These are phyloP conservation scores for Drosophila melanica DNA, from an alignment of 1,140 invertebrate species.

Conservation along the genomic window DNA sequence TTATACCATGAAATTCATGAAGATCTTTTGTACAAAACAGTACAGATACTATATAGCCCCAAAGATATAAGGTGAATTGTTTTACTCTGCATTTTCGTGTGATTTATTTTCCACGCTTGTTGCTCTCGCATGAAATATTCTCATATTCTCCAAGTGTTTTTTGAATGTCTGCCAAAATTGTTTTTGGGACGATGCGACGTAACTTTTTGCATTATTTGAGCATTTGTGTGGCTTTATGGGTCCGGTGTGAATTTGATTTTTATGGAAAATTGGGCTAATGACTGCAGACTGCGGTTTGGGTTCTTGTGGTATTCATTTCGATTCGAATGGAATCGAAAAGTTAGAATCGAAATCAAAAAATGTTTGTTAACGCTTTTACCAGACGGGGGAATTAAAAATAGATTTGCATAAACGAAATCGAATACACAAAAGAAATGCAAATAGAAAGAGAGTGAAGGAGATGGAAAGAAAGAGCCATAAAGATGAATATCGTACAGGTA, in stretches of 20 bases:
- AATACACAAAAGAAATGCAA: constrained; percentile 34
- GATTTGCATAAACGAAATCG: constrained; percentile 44
- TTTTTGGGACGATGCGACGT: constrained; percentile 24
- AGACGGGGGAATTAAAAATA: constrained; percentile 8
- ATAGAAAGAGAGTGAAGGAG: constrained; percentile 15
- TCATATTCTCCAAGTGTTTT: constrained; percentile 36
- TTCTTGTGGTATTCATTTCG: constrained; percentile 30
- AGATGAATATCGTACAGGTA: constrained; percentile 36
- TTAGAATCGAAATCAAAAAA: constrained; percentile 20
- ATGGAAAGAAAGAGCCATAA: constrained; percentile 19
- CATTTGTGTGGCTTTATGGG: constrained; percentile 42
- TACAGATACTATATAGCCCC: constrained; percentile 5
- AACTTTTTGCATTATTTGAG: constrained; percentile 37
- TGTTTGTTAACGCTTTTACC: constrained; percentile 3
- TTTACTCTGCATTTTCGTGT: constrained; percentile 4
- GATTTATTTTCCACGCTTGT: constrained; percentile 29
- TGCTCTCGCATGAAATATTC: constrained; percentile 6
- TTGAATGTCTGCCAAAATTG: constrained; percentile 57
- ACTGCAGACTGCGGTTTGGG: constrained; percentile 51
- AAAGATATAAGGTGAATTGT: constrained; percentile 26
- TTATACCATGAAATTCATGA: too few relatives aligned
- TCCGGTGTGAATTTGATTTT: constrained; percentile 42
- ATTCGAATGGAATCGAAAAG: constrained; percentile 32
- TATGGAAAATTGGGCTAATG: constrained; percentile 72
- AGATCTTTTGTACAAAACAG: neutral